Conservation (phyloP, 2,113 vertebrate genomes). For the Dipodomys ordii region DNA sequence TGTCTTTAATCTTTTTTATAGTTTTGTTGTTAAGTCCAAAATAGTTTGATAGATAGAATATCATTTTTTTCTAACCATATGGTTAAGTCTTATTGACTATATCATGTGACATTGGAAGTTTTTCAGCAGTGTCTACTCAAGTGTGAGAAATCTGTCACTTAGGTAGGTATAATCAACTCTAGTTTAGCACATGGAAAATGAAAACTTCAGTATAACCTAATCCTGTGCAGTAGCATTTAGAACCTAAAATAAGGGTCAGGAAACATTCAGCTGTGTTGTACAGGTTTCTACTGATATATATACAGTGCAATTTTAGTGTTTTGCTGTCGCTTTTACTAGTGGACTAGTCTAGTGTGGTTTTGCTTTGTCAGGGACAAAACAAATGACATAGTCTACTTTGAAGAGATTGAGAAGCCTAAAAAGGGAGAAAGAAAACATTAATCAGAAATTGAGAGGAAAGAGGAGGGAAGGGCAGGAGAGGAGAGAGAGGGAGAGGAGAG, state of each 20-base stretch:
- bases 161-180: not conserved
- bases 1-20: constrained; percentile 28
- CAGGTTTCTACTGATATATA: not conserved
- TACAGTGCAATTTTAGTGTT: not conserved
- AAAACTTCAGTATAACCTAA: not conserved
- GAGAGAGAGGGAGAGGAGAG: too few species aligned
- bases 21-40: constrained; percentile 11
- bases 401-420: not conserved
- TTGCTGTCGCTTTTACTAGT: not conserved
- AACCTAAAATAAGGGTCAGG: not conserved
- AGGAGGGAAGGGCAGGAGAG: not conserved
- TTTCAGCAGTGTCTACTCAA: not conserved
- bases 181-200: not conserved
- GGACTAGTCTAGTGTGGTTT: not conserved
- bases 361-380: not conserved
- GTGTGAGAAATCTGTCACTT: not conserved
- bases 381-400: not conserved
- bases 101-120: not conserved
- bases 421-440: not conserved
- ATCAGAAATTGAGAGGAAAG: not conserved
- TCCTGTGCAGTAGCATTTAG: not conserved
- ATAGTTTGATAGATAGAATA: not conserved
- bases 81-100: not conserved
- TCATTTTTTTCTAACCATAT: not conserved
- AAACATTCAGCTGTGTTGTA: not conserved